These are phyloP conservation scores for Euplexia lucipara DNA, from an alignment of 2,888 invertebrate genomes.

Conservation along the genomic window DNA sequence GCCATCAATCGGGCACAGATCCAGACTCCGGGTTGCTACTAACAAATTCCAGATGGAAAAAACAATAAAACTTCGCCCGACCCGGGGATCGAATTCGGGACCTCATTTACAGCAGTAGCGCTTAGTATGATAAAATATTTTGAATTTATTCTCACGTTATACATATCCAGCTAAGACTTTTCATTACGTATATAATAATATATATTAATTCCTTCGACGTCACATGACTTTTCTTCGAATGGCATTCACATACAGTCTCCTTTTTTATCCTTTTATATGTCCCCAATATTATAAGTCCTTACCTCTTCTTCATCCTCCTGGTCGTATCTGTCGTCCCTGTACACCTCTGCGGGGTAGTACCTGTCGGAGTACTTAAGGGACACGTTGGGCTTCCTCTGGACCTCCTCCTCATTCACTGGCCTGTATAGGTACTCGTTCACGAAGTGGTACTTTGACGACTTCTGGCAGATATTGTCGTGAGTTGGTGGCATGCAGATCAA, in stretches of 20 bases:
- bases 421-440: slow-evolving; percentile 98
- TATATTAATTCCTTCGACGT: not conserved
- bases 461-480: slow-evolving; percentile 96
- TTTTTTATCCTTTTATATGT: not conserved
- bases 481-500: slow-evolving; percentile 98
- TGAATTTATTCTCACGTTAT: too few relatives aligned
- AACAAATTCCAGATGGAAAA: too few relatives aligned
- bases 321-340: slow-evolving; percentile 92
- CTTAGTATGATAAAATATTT: too few relatives aligned
- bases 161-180: not conserved
- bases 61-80: too few relatives aligned
- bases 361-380: slow-evolving; percentile 95
- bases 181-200: not conserved
- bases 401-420: slow-evolving; percentile 96
- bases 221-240: not conserved
- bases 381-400: slow-evolving; percentile 95
- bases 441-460: slow-evolving; percentile 97
- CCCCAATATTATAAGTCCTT: slow-evolving; percentile 8
- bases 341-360: slow-evolving; percentile 95
- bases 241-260: not conserved
- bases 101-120: too few relatives aligned
- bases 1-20: too few relatives aligned
- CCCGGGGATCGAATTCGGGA: too few relatives aligned
- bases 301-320: slow-evolving; percentile 88
- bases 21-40: too few relatives aligned